A percentile compares a stretch with the other conserved stretches of the same genome.
Evolutionary conservation across 2,888 invertebrate genomes (phyloP).

Genomic region (Euclidia mi): DNA sequence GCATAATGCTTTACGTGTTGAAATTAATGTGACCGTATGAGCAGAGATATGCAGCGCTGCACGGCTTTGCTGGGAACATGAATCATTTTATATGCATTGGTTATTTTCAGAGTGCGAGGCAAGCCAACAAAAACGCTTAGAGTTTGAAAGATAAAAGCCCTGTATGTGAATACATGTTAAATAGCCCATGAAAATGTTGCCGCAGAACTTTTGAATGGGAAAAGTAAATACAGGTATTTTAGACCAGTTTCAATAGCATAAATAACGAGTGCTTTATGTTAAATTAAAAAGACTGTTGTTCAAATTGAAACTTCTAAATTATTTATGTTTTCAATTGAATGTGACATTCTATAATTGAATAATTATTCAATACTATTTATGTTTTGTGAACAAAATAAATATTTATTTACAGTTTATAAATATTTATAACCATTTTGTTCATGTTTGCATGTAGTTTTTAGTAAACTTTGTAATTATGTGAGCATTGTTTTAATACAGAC

Average conservation of each 20-base stretch:
- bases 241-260: slow-evolving; percentile 50
- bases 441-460: too few species aligned
- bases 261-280: slow-evolving; percentile 39
- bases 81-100: slow-evolving; percentile 84
- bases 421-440: too few species aligned
- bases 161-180: slow-evolving; percentile 47
- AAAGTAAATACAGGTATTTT: slow-evolving; percentile 47
- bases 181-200: slow-evolving; percentile 54
- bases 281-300: slow-evolving; percentile 21
- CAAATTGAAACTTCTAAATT: not conserved
- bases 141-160: slow-evolving; percentile 61
- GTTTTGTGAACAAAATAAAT: too few species aligned
- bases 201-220: slow-evolving; percentile 47
- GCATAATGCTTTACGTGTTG: slow-evolving; percentile 63
- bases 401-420: too few species aligned
- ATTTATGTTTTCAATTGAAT: not conserved
- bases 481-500: too few species aligned
- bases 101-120: slow-evolving; percentile 66
- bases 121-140: slow-evolving; percentile 59
- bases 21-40: slow-evolving; percentile 75
- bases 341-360: not conserved
- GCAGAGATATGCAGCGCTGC: slow-evolving; percentile 61
- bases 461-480: too few species aligned
- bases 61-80: slow-evolving; percentile 69
- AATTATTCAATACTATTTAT: too few species aligned